A percentile compares a stretch with the other conserved stretches of the same genome.
Conservation (phyloP, 2,797 vertebrate genomes). For the Phaenicophaeus curvirostris region DNA sequence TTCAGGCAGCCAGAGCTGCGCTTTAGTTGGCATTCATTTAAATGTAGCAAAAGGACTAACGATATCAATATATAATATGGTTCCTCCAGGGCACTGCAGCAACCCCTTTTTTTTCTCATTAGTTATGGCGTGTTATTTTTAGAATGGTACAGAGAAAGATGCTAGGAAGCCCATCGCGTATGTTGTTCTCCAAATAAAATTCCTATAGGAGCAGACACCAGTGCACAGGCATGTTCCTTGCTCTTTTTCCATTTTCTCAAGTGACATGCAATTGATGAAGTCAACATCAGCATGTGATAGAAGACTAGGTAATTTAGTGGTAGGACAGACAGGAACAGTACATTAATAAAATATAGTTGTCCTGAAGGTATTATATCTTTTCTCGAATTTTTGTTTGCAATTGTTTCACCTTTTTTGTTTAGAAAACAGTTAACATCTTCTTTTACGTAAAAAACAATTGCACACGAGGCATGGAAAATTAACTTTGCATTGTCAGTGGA, state of each 20-base stretch:
- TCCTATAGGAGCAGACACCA: neutral
- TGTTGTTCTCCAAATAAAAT: neutral
- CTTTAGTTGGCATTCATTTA: neutral
- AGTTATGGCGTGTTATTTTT: conserved; percentile 18
- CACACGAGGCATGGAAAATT: neutral
- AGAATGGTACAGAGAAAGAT: neutral
- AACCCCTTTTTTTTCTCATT: neutral
- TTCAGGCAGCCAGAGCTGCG: neutral
- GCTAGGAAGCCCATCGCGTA: neutral
- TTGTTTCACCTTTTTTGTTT: neutral
- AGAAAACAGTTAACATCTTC: neutral
- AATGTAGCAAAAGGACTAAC: neutral
- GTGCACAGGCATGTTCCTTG: neutral
- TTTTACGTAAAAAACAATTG: neutral
- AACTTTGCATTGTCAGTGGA: neutral
- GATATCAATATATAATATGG: neutral
- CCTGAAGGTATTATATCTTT: neutral
- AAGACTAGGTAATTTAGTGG: neutral
- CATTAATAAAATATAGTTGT: neutral
- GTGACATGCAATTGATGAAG: neutral
- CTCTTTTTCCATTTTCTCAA: neutral
- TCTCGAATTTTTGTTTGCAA: neutral
- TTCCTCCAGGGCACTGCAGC: neutral
- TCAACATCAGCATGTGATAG: neutral
- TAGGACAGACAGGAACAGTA: neutral